Base-by-base conservation (phyloP, 2,113 vertebrate species). In the Ciconia stormi region DNA sequence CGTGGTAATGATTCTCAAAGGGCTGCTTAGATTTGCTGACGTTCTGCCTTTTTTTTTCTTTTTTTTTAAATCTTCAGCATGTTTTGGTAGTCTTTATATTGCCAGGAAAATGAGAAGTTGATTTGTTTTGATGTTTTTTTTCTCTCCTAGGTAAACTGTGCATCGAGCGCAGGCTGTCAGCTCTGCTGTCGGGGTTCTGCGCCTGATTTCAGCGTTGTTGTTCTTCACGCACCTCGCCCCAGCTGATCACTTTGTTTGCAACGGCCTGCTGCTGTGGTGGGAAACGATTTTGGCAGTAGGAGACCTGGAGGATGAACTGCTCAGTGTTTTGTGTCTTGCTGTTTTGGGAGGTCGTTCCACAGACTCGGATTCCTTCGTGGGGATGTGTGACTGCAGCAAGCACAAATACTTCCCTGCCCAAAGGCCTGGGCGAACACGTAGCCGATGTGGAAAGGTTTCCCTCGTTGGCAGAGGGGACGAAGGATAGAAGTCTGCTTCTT, bases 131-230 rank as follows among this genome's bases (percentile, higher is more conserved):
- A 42, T 77, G 12, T 49, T 63, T 7, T 11, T 11, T 34, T 7
- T 8, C 59, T 92, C 15, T 67, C 21, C 19, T 96, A 99, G 99
- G 99, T 98, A 99, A 99, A 85, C 97, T 99, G 97, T 99, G 99
- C 94, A 99, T 99, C 10, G 99, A 99, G 95, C 98, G 98, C 69
- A 98, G 99, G 67, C 98, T 99, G n/a, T 99, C 98, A 1, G 98
- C 99, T 49, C 98, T 99, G 91, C 98, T 99, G 58, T 98, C 97
- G 1, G 98, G 98, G 80, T 94, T 97, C 96, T 98, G 96, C 81
- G 97, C 96, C 81, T 98, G 97, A 99, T 36, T 29, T 23, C 55
- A 14, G 38, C 7, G 59, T 3, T 6, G n/a, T 4, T 59, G n/a
- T 42, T 90, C 77, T 38, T 90, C 50, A 23, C 8, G 1, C 91